Conservation (phyloP, 2,797 vertebrate species). For the Sphenodon punctatus region DNA sequence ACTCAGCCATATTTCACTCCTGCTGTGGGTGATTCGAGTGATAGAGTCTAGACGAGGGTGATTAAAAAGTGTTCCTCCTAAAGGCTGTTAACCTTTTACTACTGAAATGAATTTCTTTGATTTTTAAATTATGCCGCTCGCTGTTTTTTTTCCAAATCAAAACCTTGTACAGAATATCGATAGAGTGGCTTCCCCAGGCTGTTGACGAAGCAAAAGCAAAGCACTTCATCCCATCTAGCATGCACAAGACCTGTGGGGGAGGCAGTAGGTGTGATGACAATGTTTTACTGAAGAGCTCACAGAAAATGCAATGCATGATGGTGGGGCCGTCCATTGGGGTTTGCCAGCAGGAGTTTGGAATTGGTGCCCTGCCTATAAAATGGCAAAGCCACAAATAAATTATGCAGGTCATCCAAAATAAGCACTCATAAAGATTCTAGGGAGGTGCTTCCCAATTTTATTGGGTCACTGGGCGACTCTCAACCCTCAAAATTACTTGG, state of each 20-base stretch:
- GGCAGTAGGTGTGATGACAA: constrained; percentile 49
- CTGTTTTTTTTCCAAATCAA: constrained; percentile 66
- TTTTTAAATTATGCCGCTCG: constrained; percentile 82
- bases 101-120: constrained; percentile 87
- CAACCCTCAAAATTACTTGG: too few species aligned
- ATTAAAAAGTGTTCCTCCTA: constrained; percentile 86
- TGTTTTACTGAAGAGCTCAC: constrained; percentile 52
- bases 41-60: constrained; percentile 84
- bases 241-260: background rate
- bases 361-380: constrained; percentile 60
- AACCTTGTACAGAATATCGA: constrained; percentile 72
- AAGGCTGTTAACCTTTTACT: constrained; percentile 86
- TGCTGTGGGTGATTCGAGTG: constrained; percentile 80
- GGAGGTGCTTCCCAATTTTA: too few species aligned
- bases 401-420: constrained; percentile 52
- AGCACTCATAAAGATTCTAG: constrained; percentile 60
- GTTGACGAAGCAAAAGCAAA: constrained; percentile 59
- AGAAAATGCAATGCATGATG: constrained; percentile 27
- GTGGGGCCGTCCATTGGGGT: constrained; percentile 59
- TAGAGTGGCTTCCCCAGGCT: constrained; percentile 43
- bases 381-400: constrained; percentile 44
- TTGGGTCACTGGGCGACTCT: too few species aligned
- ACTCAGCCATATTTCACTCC: constrained; percentile 83
- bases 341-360: constrained; percentile 50
- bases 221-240: background rate